These are phyloP conservation scores for Epinephelus cyanopodus DNA, from an alignment of 2,113 vertebrate species.

Conservation along the genomic window DNA sequence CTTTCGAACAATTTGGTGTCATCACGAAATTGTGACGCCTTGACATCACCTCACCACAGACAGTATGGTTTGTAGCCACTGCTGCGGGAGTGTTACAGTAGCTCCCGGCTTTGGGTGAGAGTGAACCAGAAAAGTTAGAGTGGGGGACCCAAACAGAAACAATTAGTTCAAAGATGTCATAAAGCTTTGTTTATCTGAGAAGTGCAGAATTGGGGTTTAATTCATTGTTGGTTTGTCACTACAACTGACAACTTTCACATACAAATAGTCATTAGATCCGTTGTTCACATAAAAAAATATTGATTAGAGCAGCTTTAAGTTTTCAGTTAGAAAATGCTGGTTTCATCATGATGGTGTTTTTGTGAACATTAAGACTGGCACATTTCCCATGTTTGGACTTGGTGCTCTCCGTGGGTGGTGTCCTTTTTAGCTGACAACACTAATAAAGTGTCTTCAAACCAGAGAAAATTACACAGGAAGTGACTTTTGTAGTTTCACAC, in stretches of 20 bases:
- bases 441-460: background rate
- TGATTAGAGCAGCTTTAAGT: background rate
- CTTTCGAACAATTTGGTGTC: too few species aligned
- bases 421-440: background rate
- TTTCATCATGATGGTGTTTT: background rate
- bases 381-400: background rate
- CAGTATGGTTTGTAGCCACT: too few species aligned
- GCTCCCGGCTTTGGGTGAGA: too few species aligned
- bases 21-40: too few species aligned
- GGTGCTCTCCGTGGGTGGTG: background rate
- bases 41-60: too few species aligned
- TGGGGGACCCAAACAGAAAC: background rate
- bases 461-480: background rate
- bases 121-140: background rate
- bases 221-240: background rate
- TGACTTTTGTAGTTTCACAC: background rate
- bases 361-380: background rate
- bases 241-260: background rate
- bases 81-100: too few species aligned
- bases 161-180: background rate
- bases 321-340: background rate
- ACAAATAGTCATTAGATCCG: background rate
- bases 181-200: background rate
- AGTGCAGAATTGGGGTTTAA: background rate
- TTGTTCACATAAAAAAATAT: background rate